Base-by-base conservation (phyloP, 2,888 invertebrate species). In the Tyria jacobaeae region DNA sequence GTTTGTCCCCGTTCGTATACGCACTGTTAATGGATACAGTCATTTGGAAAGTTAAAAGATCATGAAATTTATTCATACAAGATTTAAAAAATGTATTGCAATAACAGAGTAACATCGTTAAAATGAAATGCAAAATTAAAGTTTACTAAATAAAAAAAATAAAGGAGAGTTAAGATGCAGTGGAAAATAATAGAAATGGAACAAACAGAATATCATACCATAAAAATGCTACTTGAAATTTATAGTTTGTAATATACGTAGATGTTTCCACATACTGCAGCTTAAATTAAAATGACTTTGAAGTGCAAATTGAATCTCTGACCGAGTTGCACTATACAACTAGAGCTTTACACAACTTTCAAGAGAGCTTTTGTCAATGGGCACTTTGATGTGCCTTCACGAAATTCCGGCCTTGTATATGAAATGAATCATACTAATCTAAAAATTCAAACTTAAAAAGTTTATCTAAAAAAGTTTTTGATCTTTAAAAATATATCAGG, bases 1-100 rank as follows among this genome's bases (percentile, higher is more conserved):
- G 85, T 90, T 90, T 86, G 86, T 83, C 81, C 81, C 83, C 82
- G 82, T 83, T 81, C 82, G 83, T 79, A 76, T 82, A 77, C 80
- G 73, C 78, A 79, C 78, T 79, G 75, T 80, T 85, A 86, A 89
- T 87, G 87, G 87, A 85, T 84, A 85, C 73, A 76, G 80, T 81
- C 68, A 86, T 87, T 88, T 85, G 80, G 70, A 64, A 59, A 62
- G 68, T 67, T 54, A 53, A 63, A 64, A 58, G 52, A 51, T 37
- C 34, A 47, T 39, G 31, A 52, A 6, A 37, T 51, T 44, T 47
- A 51, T 44, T 27, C n/a, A 7, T 10, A 24, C n/a, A 21, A 34
- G 24, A 37, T 55, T 50, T 27, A 15, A 49, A 49, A 27, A 7
- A 3, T 48, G 14, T 14, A 15, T 17, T 10, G 25, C 15, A 7